Evolutionary conservation across 2,797 vertebrate species (phyloP).

Genomic region (Phataginus tricuspis): DNA sequence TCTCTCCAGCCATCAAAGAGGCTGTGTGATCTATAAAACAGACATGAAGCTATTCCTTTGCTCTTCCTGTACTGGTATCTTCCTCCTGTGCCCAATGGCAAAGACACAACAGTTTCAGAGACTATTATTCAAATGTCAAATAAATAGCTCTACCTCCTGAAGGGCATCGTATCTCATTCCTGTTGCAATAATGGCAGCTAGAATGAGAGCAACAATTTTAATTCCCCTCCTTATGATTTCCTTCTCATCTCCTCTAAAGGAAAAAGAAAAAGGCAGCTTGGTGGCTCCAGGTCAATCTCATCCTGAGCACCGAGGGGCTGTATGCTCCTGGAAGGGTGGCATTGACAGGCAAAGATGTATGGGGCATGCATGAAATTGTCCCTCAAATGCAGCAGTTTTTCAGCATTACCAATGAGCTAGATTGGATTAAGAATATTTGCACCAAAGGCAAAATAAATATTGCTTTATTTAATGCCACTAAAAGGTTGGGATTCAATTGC

Average conservation of each 20-base stretch:
- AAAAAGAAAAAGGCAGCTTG: slow-evolving; percentile 72
- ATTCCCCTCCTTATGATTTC: slow-evolving; percentile 79
- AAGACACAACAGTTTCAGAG: background rate
- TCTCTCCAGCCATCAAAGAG: background rate
- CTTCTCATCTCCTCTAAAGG: slow-evolving; percentile 73
- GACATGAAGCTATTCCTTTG: background rate
- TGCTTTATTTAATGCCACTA: slow-evolving; percentile 85
- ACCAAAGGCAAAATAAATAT: slow-evolving; percentile 87
- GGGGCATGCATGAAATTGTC: slow-evolving; percentile 74
- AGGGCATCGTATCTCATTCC: background rate
- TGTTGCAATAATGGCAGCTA: slow-evolving; percentile 76
- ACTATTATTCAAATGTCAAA: slow-evolving; percentile 58
- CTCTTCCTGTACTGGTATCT: background rate
- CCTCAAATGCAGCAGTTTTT: slow-evolving; percentile 79
- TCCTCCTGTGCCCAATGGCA: background rate
- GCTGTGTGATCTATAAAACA: background rate
- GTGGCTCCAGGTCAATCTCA: slow-evolving; percentile 54
- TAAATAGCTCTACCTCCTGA: slow-evolving; percentile 49
- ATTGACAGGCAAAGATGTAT: slow-evolving; percentile 81
- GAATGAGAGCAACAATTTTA: slow-evolving; percentile 81
- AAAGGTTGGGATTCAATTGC: slow-evolving; percentile 84
- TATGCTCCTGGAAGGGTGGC: slow-evolving; percentile 44
- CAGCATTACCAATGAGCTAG: slow-evolving; percentile 81
- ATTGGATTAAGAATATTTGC: slow-evolving; percentile 84
- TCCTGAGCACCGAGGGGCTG: background rate